Percentiles rank a stretch among this genome's conserved stretches.
These are phyloP conservation scores for Coecobrya sp. DNA, from an alignment of 2,888 invertebrate species.

Conservation along the genomic window DNA sequence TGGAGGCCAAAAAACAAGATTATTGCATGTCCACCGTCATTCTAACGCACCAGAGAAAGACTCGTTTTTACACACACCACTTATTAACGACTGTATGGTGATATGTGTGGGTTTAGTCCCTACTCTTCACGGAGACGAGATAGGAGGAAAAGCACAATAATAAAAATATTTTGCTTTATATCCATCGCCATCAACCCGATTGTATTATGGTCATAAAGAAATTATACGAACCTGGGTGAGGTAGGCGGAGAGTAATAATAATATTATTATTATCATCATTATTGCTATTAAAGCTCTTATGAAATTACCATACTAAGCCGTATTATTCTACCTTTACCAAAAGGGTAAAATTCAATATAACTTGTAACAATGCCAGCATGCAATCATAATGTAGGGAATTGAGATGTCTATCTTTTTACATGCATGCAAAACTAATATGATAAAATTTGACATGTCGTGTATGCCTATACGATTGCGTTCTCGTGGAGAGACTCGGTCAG, in stretches of 20 bases:
- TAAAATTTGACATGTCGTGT: slow-evolving; percentile 37
- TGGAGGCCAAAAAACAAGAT: neutral
- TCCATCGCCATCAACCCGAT: neutral
- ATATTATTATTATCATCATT: neutral
- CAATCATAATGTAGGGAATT: neutral
- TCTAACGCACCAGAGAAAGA: neutral
- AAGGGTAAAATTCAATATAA: no score
- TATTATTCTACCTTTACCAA: neutral
- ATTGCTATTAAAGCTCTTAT: slow-evolving; percentile 8
- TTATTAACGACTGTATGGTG: neutral
- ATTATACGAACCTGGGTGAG: neutral
- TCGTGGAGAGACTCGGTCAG: neutral
- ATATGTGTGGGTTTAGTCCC: neutral
- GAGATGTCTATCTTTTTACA: slow-evolving; percentile 28
- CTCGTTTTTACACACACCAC: neutral
- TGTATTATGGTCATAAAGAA: neutral
- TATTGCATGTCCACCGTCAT: slow-evolving; percentile 38
- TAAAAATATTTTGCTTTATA: neutral
- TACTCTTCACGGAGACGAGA: neutral
- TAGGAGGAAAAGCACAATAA: neutral
- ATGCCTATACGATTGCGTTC: neutral
- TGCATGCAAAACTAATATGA: slow-evolving; percentile 31
- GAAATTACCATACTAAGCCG: slow-evolving; percentile 3
- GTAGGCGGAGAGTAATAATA: neutral
- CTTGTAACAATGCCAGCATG: neutral